Evolutionary conservation across 2,888 invertebrate genomes (phyloP).

Genomic region (Selenia dentaria): DNA sequence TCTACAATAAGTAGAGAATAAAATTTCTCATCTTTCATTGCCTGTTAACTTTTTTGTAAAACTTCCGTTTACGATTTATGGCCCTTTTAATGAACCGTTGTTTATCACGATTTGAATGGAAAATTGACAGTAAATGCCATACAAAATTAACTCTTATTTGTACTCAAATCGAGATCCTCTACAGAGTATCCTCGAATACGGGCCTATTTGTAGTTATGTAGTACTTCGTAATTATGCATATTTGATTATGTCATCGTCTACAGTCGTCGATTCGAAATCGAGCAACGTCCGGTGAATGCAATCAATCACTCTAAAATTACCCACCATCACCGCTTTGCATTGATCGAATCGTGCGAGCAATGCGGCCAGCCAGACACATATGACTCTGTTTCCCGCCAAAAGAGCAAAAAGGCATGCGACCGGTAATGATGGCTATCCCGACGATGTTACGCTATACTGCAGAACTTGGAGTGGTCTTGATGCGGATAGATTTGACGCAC

Average conservation of each 20-base stretch:
- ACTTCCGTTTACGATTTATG: too few relatives aligned
- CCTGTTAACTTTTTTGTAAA: too few relatives aligned
- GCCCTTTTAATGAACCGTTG: too few relatives aligned
- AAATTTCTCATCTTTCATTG: too few relatives aligned
- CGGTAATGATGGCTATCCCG: slow-evolving; percentile 56
- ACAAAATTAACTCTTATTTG: too few relatives aligned
- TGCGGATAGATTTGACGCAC: background rate
- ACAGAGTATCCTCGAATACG: too few relatives aligned
- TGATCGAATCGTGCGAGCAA: slow-evolving; percentile 1
- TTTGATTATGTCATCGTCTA: background rate
- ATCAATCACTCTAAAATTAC: slow-evolving; percentile 20
- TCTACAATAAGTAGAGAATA: too few relatives aligned
- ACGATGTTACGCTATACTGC: slow-evolving; percentile 20
- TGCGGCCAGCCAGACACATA: slow-evolving; percentile 6
- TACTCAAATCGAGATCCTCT: too few relatives aligned
- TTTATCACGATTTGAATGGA: too few relatives aligned
- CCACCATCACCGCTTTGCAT: slow-evolving; percentile 7
- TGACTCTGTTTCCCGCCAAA: slow-evolving; percentile 40
- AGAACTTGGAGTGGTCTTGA: background rate
- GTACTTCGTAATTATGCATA: too few relatives aligned
- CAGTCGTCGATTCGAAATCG: slow-evolving; percentile 4
- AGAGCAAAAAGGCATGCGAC: slow-evolving; percentile 56
- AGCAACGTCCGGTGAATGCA: slow-evolving; percentile 7
- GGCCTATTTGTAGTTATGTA: too few relatives aligned
- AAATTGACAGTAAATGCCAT: too few relatives aligned